Evolutionary conservation across 1,140 invertebrate species (phyloP).

Genomic region (Protaetia brevitarsis): DNA sequence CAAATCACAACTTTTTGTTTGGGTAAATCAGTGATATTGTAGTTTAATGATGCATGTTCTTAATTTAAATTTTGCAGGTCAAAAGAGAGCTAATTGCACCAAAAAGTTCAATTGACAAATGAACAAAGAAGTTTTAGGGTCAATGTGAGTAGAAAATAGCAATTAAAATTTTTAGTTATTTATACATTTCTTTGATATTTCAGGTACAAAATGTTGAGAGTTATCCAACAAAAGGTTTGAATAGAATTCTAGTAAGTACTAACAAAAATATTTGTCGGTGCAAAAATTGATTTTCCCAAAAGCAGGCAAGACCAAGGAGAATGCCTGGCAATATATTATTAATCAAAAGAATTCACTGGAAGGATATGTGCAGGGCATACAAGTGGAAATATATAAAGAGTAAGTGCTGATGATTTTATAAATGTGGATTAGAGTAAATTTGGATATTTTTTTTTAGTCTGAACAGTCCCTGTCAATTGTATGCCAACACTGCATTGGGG

Average conservation of each 20-base stretch:
- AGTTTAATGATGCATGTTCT: background rate
- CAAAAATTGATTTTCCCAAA: slow-evolving; percentile 43
- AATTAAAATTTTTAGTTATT: no score
- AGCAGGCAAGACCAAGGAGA: slow-evolving; percentile 42
- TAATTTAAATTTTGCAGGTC: background rate
- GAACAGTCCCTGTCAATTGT: slow-evolving; percentile 43
- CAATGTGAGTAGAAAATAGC: no score
- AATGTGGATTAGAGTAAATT: background rate
- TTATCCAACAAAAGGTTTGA: no score
- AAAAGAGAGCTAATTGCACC: no score
- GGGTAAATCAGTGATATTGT: background rate
- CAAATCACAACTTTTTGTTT: background rate
- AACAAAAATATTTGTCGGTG: no score
- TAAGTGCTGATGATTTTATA: slow-evolving; percentile 42
- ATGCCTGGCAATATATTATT: slow-evolving; percentile 57
- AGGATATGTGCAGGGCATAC: slow-evolving; percentile 55
- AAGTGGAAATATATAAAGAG: slow-evolving; percentile 54
- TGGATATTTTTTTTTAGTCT: slow-evolving; percentile 43
- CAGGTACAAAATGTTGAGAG: no score
- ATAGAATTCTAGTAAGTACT: no score
- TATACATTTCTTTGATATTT: no score
- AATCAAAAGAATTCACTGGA: slow-evolving; percentile 50
- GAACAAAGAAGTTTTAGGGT: no score
- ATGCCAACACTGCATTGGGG: slow-evolving; percentile 50
- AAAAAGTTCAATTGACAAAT: no score